Evolutionary conservation across 2,113 vertebrate genomes (phyloP), one percentile per base, ranked within the genome.

Genomic region (Trichechus manatus): DNA sequence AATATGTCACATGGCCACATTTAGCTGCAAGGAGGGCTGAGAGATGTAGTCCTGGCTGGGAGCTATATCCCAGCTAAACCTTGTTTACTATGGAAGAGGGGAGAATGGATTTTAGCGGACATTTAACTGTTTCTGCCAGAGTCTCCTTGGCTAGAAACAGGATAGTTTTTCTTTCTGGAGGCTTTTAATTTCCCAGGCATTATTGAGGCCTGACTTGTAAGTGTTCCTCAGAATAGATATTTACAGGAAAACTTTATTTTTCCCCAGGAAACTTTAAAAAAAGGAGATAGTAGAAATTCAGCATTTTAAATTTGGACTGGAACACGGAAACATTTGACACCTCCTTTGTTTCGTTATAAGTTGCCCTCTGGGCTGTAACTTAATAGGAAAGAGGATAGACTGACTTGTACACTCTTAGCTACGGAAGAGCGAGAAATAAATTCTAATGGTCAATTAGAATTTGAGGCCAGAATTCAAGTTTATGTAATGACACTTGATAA

Each of bases 281-380:
- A 89, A 39, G 84, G 81, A 89, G 70, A 33, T 59, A 29, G 15
- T 90, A 25, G 53, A 53, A 82, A 66, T 74, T 83, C 68, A 81
- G 91, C 87, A 74, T 68, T 96, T 93, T 89, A 81, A 92, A 84
- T 95, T 94, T 93, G 44, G 29, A 50, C 31, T 93, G 10, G 47
- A 81, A 77, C 15, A 81, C 39, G 39, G 89, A 50, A 94, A 78
- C 36, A 47, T 91, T 79, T 80, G 96, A 96, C 79, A 68, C 77
- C 59, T 96, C 1, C 25, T 64, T 36, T 14, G 56, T 63, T 83
- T 95, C 96, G 93, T 97, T 97, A 96, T 93, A 91, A 93, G 13
- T 33, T 97, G 89, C 95, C 93, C 95, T 97, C 15, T 0, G 9
- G 95, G 97, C 93, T 94, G 56, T 86, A 91, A 82, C 83, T 61